These are phyloP conservation scores for Chymomyza fuscimana DNA, from an alignment of 2,888 invertebrate genomes.

Conservation along the genomic window DNA sequence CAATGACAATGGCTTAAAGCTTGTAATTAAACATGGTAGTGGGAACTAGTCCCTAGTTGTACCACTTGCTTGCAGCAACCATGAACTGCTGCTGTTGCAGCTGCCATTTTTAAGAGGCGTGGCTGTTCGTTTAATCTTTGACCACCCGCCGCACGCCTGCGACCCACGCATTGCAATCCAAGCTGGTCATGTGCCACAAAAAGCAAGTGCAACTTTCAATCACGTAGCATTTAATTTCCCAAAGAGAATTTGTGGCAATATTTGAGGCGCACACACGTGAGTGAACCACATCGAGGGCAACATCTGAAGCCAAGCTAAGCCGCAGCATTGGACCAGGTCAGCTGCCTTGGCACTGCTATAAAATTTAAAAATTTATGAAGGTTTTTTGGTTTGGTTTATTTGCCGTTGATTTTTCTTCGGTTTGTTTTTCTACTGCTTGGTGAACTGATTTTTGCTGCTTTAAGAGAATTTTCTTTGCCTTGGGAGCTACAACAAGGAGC, in stretches of 20 bases:
- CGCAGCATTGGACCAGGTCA: neutral
- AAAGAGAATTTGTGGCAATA: slow-evolving; percentile 52
- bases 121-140: slow-evolving; percentile 4
- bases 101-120: slow-evolving; percentile 20
- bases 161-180: neutral
- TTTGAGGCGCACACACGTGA: slow-evolving; percentile 28
- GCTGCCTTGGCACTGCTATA: slow-evolving; percentile 37
- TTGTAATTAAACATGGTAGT: slow-evolving; percentile 47
- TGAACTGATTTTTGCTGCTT: no score
- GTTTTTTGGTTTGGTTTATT: slow-evolving; percentile 13
- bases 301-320: neutral
- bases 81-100: slow-evolving; percentile 18
- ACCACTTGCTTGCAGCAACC: slow-evolving; percentile 26
- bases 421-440: slow-evolving; percentile 30
- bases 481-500: no score
- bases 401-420: slow-evolving; percentile 30
- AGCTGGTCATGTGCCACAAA: slow-evolving; percentile 35
- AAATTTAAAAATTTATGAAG: slow-evolving; percentile 62
- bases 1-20: slow-evolving; percentile 32
- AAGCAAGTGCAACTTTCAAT: slow-evolving; percentile 42
- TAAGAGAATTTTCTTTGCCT: no score
- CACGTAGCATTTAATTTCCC: slow-evolving; percentile 60
- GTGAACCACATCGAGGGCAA: neutral
- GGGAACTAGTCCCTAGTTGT: neutral
- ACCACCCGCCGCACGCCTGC: neutral